Conservation (phyloP, 2,797 vertebrate genomes). For the Schizopygopsis malacanthus region DNA sequence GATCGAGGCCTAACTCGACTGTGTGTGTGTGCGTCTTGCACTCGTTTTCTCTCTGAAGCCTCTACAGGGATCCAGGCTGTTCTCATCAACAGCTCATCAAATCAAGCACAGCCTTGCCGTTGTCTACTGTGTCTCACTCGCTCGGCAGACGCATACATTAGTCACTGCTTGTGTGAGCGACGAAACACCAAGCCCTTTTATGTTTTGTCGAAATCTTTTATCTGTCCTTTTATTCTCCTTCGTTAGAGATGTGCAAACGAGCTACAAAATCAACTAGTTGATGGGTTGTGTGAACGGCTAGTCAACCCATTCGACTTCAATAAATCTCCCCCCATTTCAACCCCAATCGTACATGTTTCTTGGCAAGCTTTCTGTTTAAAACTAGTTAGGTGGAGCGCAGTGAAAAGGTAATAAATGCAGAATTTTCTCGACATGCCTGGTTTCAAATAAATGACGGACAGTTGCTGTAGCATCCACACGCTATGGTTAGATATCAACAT, state of each 20-base stretch:
- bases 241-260: not conserved
- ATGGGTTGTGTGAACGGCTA: not conserved
- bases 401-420: not conserved
- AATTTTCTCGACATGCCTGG: not conserved
- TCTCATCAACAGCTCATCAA: conserved; percentile 66
- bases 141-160: conserved; percentile 51
- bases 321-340: not conserved
- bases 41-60: conserved; percentile 52
- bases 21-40: conserved; percentile 46
- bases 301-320: not conserved
- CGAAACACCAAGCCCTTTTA: conserved; percentile 36
- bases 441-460: not conserved
- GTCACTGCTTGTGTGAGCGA: conserved; percentile 39
- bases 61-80: conserved; percentile 57
- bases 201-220: conserved; percentile 49
- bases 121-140: conserved; percentile 47
- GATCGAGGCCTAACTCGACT: conserved; percentile 58
- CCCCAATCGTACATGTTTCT: not conserved
- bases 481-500: not conserved
- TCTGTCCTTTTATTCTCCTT: conserved; percentile 29
- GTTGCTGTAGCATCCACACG: not conserved
- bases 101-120: conserved; percentile 56
- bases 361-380: not conserved
- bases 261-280: not conserved
- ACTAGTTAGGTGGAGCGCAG: not conserved